These are phyloP conservation scores for Dendrolimus houi DNA, from an alignment of 2,888 invertebrate genomes.

Conservation along the genomic window DNA sequence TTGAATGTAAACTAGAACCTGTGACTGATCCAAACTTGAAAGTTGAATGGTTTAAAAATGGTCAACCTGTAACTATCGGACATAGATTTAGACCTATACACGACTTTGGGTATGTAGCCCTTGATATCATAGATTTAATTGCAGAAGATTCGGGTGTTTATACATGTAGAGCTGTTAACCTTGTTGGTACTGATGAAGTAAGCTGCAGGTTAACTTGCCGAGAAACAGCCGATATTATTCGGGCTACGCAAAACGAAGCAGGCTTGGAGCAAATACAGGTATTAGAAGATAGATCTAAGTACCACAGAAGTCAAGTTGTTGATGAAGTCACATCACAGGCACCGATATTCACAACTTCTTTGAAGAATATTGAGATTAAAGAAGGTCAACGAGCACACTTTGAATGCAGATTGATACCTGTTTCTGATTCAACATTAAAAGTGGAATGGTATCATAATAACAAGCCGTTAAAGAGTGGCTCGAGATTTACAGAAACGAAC, in stretches of 20 bases:
- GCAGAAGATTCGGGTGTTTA: conserved; percentile 97
- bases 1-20: conserved; percentile 98
- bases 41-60: conserved; percentile 98
- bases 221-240: conserved; percentile 87
- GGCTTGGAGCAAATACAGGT: conserved; percentile 93
- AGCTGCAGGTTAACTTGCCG: conserved; percentile 83
- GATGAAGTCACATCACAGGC: conserved; percentile 93
- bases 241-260: conserved; percentile 90
- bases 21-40: conserved; percentile 97
- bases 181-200: conserved; percentile 92
- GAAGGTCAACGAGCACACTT: conserved; percentile 97
- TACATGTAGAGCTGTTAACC: conserved; percentile 94
- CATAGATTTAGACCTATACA: conserved; percentile 97
- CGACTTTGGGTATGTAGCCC: conserved; percentile 98
- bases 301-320: conserved; percentile 82
- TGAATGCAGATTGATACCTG: conserved; percentile 94
- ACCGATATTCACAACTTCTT: conserved; percentile 94
- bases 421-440: conserved; percentile 94
- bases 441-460: conserved; percentile 98
- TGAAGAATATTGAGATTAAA: conserved; percentile 93
- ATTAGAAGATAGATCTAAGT: conserved; percentile 88
- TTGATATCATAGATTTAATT: conserved; percentile 96
- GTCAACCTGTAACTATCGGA: conserved; percentile 93
- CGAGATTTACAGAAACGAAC: conserved; percentile 95
- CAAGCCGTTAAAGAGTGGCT: conserved; percentile 92